Conservation (phyloP, 2,113 vertebrate species). For the Sorex araneus region DNA sequence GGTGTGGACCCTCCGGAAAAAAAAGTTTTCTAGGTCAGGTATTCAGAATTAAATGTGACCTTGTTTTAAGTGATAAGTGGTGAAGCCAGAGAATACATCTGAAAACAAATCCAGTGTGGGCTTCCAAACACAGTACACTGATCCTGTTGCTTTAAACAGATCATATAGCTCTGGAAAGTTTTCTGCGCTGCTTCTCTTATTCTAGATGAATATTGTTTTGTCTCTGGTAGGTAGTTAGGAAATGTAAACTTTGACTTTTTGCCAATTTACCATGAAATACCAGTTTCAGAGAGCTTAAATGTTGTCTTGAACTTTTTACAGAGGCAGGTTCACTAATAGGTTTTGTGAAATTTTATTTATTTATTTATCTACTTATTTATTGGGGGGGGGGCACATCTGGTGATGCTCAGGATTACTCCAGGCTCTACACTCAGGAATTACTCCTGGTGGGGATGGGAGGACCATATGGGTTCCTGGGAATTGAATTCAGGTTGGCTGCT, state of each 20-base stretch:
- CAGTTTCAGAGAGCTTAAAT: conserved; percentile 32
- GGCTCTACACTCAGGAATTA: too few relatives aligned
- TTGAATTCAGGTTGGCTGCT: too few relatives aligned
- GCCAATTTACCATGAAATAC: conserved; percentile 2
- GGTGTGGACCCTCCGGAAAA: too few relatives aligned
- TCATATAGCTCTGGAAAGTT: conserved; percentile 56
- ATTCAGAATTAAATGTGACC: conserved; percentile 69
- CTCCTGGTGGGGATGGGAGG: too few relatives aligned
- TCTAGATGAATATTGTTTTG: conserved; percentile 47
- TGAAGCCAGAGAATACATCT: conserved; percentile 35
- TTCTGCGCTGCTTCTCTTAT: conserved; percentile 31
- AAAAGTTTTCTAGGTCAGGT: conserved; percentile 14
- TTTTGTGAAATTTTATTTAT: neutral
- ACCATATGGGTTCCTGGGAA: too few relatives aligned
- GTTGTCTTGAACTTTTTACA: conserved; percentile 9
- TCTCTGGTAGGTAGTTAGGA: conserved; percentile 54
- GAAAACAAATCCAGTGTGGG: conserved; percentile 60
- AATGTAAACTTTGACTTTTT: conserved; percentile 40
- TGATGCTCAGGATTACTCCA: too few relatives aligned
- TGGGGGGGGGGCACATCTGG: too few relatives aligned
- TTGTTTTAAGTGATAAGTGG: conserved; percentile 63
- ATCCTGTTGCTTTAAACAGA: conserved; percentile 65
- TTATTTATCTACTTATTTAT: too few relatives aligned
- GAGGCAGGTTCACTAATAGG: neutral
- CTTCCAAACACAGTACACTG: conserved; percentile 47